A percentile compares a stretch with the other conserved stretches of the same genome.
phyloP scores from a whole-genome alignment of 2,797 vertebrate genomes.

The Falco columbarius region DNA sequence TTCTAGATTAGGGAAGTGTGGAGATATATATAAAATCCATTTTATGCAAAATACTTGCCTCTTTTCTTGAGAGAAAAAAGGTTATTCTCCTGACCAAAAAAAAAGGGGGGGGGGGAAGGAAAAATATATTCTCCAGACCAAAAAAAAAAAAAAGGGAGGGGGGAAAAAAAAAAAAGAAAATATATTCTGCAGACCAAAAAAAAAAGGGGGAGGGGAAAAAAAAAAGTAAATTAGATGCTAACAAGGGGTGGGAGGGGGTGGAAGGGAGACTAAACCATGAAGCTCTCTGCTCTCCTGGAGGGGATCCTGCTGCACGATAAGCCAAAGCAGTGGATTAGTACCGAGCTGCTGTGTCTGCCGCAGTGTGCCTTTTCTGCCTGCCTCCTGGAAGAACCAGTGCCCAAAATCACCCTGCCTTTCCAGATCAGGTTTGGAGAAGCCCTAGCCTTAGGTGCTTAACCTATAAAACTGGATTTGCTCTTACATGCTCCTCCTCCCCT shows the following conservation, averaged over 20 bases:
- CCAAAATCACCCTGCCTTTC: neutral
- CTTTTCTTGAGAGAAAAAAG: no score
- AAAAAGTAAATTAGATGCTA: no score
- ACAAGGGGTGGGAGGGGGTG: no score
- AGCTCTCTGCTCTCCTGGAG: neutral
- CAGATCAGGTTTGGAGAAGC: neutral
- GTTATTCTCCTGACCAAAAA: neutral
- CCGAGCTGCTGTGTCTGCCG: neutral
- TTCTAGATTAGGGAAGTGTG: neutral
- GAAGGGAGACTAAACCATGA: neutral
- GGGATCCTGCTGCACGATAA: neutral
- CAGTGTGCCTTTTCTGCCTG: neutral
- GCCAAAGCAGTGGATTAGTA: neutral
- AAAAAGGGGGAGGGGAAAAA: no score
- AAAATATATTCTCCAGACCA: no score
- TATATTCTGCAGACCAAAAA: neutral
- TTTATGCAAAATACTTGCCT: neutral
- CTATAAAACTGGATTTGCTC: neutral
- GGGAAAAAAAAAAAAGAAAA: no score
- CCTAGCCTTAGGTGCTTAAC: neutral
- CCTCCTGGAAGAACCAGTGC: neutral
- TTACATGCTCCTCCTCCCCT: rapidly evolving
- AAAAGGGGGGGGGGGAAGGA: neutral
- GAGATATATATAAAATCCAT: no score
- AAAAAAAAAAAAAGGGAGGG: no score